Conservation (phyloP, 2,888 invertebrate genomes). For the Marronus borbonicus region DNA sequence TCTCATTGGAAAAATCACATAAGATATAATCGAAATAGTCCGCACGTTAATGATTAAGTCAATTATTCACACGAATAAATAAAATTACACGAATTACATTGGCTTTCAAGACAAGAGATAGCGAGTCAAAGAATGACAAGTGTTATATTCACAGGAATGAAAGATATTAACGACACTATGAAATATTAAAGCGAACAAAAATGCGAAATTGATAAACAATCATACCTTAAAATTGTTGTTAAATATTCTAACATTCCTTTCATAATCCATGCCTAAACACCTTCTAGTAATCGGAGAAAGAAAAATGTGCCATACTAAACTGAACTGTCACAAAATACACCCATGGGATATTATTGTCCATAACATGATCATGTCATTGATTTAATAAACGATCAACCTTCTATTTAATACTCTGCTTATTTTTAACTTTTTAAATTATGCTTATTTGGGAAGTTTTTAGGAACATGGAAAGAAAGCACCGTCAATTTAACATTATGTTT, state of each 20-base stretch:
- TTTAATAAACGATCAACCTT: conserved; percentile 45
- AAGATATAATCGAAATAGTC: neutral
- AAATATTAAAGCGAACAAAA: conserved; percentile 29
- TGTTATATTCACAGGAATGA: conserved; percentile 37
- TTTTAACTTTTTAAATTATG: conserved; percentile 54
- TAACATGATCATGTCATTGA: conserved; percentile 55
- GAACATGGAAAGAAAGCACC: conserved; percentile 65
- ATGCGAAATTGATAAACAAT: conserved; percentile 25
- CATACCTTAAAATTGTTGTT: conserved; percentile 59
- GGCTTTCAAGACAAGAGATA: conserved; percentile 19
- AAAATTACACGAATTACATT: conserved; percentile 16
- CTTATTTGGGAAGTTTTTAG: conserved; percentile 58
- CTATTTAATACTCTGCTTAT: conserved; percentile 51
- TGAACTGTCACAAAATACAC: conserved; percentile 63
- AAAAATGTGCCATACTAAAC: conserved; percentile 62
- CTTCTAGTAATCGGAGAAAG: conserved; percentile 59
- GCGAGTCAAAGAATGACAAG: conserved; percentile 26
- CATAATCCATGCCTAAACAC: conserved; percentile 60
- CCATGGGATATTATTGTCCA: conserved; percentile 57
- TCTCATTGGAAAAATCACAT: no score
- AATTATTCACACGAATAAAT: conserved; percentile 8
- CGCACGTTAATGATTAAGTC: conserved; percentile 6
- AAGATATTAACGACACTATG: conserved; percentile 49
- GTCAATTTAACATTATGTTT: conserved; percentile 66
- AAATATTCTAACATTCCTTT: conserved; percentile 58